phyloP scores from a whole-genome alignment of 1,140 invertebrate species.

The Thaumetopoea pityocampa region DNA sequence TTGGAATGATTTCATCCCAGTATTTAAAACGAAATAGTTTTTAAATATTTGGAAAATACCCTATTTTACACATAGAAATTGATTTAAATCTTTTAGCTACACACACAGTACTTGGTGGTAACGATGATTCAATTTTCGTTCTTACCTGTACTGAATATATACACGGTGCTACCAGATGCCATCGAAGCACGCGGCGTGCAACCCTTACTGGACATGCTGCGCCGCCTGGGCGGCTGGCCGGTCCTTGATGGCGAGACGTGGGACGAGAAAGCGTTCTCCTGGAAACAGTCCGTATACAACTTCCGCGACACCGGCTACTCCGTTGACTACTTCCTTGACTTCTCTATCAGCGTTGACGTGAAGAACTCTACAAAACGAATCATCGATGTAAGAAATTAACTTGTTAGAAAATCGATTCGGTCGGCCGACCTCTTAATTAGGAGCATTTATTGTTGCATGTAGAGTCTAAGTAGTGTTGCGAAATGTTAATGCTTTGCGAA shows the following conservation, averaged over 20 bases:
- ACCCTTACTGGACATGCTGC: slow-evolving; percentile 83
- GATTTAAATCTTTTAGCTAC: no score
- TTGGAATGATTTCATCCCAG: no score
- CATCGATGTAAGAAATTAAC: slow-evolving; percentile 86
- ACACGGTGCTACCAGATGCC: slow-evolving; percentile 75
- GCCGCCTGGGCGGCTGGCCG: slow-evolving; percentile 93
- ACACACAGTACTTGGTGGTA: no score
- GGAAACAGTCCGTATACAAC: slow-evolving; percentile 89
- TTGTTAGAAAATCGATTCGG: slow-evolving; percentile 3
- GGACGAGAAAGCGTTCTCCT: slow-evolving; percentile 84
- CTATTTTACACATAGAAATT: no score
- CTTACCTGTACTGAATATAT: no score
- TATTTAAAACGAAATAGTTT: no score
- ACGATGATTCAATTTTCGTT: no score
- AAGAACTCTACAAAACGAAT: slow-evolving; percentile 91
- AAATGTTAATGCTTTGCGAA: slow-evolving; percentile 16
- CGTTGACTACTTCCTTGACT: slow-evolving; percentile 94
- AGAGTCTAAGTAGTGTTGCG: slow-evolving; percentile 11
- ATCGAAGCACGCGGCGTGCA: slow-evolving; percentile 85
- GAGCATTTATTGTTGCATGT: slow-evolving; percentile 5
- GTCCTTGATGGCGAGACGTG: slow-evolving; percentile 87
- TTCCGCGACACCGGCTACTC: slow-evolving; percentile 89
- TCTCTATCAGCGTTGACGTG: slow-evolving; percentile 92
- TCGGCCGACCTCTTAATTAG: slow-evolving; percentile 21
- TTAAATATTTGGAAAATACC: no score